Evolutionary conservation across 1,140 invertebrate genomes (phyloP).

Genomic region (Meloidogyne chitwoodi): DNA sequence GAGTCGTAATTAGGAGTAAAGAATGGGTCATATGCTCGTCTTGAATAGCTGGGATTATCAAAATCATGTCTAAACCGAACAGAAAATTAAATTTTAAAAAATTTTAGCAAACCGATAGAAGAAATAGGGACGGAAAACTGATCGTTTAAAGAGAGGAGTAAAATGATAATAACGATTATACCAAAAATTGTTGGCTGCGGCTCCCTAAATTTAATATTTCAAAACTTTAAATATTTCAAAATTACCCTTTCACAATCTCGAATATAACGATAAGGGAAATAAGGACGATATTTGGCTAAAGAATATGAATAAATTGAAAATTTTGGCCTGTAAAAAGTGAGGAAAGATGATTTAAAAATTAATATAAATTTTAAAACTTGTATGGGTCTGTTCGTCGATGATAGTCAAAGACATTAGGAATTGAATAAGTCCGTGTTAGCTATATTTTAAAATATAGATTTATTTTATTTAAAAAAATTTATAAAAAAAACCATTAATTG

Average conservation of each 20-base stretch:
- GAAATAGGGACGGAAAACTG: slow-evolving; percentile 14
- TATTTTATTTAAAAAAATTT: neutral
- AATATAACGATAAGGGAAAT: slow-evolving; percentile 13
- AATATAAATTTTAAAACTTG: slow-evolving; percentile 12
- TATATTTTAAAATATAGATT: neutral
- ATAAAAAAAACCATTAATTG: slow-evolving; percentile 16
- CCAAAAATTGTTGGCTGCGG: slow-evolving; percentile 17
- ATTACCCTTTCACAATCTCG: slow-evolving; percentile 12
- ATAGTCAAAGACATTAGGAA: slow-evolving; percentile 26
- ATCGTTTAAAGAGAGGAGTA: slow-evolving; percentile 6
- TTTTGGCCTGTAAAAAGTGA: neutral
- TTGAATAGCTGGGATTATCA: slow-evolving; percentile 16
- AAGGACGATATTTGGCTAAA: neutral
- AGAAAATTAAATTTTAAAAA: neutral
- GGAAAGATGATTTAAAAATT: neutral
- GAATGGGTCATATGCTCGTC: slow-evolving; percentile 17
- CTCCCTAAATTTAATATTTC: neutral
- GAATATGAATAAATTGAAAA: slow-evolving; percentile 10
- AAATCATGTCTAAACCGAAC: slow-evolving; percentile 5
- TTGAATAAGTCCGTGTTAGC: slow-evolving; percentile 30
- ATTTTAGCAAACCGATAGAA: slow-evolving; percentile 5
- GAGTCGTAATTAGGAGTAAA: neutral
- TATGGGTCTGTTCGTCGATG: slow-evolving; percentile 23
- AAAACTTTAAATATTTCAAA: neutral
- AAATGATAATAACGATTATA: slow-evolving; percentile 15